Percentiles rank a stretch among this genome's conserved stretches.
phyloP scores from a whole-genome alignment of 2,797 vertebrate species.

The Distichodus sexfasciatus region DNA sequence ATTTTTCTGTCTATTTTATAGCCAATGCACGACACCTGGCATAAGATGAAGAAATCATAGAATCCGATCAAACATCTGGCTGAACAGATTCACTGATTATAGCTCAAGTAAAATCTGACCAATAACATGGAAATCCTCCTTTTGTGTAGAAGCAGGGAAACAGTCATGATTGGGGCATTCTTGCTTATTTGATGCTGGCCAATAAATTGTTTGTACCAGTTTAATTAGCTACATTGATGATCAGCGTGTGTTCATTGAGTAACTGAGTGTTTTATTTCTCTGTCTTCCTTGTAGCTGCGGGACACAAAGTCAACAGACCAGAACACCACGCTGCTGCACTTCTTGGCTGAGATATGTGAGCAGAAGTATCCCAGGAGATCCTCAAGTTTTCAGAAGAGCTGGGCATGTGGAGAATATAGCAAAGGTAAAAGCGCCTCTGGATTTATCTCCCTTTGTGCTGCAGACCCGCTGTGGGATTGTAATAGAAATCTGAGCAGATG shows the following conservation, averaged over 20 bases:
- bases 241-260: not conserved
- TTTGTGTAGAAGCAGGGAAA: too few species aligned
- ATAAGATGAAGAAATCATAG: too few species aligned
- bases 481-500: not conserved
- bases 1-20: not conserved
- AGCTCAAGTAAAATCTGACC: too few species aligned
- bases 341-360: slow-evolving; percentile 91
- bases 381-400: slow-evolving; percentile 92
- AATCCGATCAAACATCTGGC: too few species aligned
- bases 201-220: too few species aligned
- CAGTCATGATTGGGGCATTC: too few species aligned
- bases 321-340: slow-evolving; percentile 89
- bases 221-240: too few species aligned
- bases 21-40: too few species aligned
- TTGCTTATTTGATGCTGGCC: too few species aligned
- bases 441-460: too few species aligned
- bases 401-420: slow-evolving; percentile 91
- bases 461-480: not conserved
- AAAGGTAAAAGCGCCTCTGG: slow-evolving; percentile 81
- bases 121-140: too few species aligned
- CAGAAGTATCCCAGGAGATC: slow-evolving; percentile 81
- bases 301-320: slow-evolving; percentile 94
- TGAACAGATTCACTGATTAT: too few species aligned
- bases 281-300: slow-evolving; percentile 77
- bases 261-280: not conserved